These are phyloP conservation scores for Brachionus sp. DNA, from an alignment of 1,140 invertebrate genomes.

Conservation along the genomic window DNA sequence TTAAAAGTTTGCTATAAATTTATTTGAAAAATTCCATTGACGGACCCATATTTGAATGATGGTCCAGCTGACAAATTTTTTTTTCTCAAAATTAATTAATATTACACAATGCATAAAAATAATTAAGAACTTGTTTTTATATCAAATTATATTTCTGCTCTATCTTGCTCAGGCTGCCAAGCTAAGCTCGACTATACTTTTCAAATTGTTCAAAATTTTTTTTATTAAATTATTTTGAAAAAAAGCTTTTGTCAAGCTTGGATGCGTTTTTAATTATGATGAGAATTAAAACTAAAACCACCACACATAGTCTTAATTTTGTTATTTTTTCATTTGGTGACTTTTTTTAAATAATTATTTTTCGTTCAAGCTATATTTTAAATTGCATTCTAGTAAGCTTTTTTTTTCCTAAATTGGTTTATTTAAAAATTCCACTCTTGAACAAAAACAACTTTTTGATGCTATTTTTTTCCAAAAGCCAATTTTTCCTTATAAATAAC, in stretches of 20 bases:
- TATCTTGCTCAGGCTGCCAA: background rate
- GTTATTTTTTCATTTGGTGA: constrained; percentile 5
- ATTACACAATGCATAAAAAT: background rate
- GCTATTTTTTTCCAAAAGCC: background rate
- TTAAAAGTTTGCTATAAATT: background rate
- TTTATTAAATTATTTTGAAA: constrained; percentile 11
- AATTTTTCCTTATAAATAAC: background rate
- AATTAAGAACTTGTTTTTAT: background rate
- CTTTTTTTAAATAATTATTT: constrained; percentile 34
- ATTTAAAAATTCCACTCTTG: background rate
- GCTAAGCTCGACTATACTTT: background rate
- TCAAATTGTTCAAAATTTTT: constrained; percentile 30
- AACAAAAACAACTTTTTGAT: background rate
- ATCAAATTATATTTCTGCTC: background rate
- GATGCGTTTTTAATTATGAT: background rate
- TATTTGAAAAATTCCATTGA: background rate
- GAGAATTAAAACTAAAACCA: constrained; percentile 31
- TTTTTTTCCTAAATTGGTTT: background rate
- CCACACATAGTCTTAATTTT: constrained; percentile 4
- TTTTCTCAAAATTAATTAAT: background rate
- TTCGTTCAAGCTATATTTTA: background rate
- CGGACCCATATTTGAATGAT: background rate
- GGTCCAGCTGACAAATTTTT: background rate
- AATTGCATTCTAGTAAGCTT: background rate
- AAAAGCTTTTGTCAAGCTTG: constrained; percentile 19